Conservation (phyloP, 2,113 vertebrate genomes). For the Tragulus kanchil region DNA sequence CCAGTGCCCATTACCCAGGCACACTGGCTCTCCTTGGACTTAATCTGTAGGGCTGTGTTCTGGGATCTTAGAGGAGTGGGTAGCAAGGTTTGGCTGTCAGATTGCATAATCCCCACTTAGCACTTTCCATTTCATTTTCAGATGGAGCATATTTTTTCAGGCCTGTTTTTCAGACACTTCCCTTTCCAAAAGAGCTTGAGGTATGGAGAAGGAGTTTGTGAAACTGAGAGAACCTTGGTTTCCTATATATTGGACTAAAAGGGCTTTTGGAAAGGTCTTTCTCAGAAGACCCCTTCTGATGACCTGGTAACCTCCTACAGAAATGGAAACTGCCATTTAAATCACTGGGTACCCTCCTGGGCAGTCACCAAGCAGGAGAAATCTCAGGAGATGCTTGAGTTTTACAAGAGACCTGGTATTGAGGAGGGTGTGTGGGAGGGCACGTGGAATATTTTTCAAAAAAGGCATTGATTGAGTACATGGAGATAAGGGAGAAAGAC, state of each 20-base stretch:
- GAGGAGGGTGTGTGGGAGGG: rapidly evolving
- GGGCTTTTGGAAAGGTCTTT: not conserved
- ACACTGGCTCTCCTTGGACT: not conserved
- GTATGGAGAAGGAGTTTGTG: not conserved
- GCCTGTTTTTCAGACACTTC: not conserved
- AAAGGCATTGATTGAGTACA: not conserved
- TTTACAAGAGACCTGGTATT: not conserved
- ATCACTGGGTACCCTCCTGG: too few relatives aligned
- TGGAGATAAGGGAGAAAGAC: not conserved
- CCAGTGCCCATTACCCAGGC: rapidly evolving
- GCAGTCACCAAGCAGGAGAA: not conserved
- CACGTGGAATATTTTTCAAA: not conserved
- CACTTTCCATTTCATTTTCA: not conserved
- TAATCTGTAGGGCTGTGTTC: rapidly evolving
- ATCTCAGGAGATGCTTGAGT: not conserved
- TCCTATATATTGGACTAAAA: not conserved
- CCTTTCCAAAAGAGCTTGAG: not conserved
- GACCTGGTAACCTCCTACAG: not conserved
- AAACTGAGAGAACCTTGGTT: not conserved
- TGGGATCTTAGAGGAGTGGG: not conserved
- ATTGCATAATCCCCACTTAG: not conserved
- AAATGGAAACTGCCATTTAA: rapidly evolving
- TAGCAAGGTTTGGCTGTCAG: not conserved
- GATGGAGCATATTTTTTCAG: not conserved
- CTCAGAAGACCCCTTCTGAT: not conserved